Base-by-base conservation (phyloP, 1,140 invertebrate species). In the Heliconius congener region DNA sequence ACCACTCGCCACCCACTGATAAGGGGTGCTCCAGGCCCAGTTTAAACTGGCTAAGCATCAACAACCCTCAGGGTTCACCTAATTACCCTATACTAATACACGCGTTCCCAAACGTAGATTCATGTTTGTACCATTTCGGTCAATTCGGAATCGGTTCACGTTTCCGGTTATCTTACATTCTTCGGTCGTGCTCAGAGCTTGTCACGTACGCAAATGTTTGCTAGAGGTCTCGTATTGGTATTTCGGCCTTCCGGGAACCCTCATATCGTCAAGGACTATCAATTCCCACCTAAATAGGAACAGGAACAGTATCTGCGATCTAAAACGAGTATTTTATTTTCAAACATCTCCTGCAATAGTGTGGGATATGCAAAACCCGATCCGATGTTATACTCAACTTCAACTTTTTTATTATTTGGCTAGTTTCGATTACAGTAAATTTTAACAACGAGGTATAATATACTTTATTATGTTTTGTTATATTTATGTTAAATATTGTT, bases 1-100 rank as follows among this genome's bases (percentile, higher is more conserved):
- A 87, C 76, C 90, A 91, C 90, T 94, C 92, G 91, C 91, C 93
- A 90, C 93, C 90, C 93, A 88, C 87, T 89, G 89, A 91, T 92
- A 92, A 86, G 91, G 91, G 91, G 78, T 74, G 42, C 70, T 81
- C 85, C 82, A 85, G 85, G 84, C 84, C 89, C 91, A 90, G 91
- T 90, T 92, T 93, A 90, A 93, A 93, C 91, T 87, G 91, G 91
- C 92, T 93, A 93, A 91, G 90, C 86, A 89, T 83, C 89, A 82
- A 85, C 88, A 87, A 86, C 85, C 91, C 91, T 91, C 84, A 86
- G 90, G 91, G 91, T 93, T 90, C 91, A 92, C 91, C 91, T 94
- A 93, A 94, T 94, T 94, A 92, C 93, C 89, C 87, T 88, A 88
- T 84, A 83, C 88, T 76, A 85, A 90, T 87, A 86, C 84, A 87